Conservation (phyloP, 2,888 invertebrate species). For the Leucania comma region DNA sequence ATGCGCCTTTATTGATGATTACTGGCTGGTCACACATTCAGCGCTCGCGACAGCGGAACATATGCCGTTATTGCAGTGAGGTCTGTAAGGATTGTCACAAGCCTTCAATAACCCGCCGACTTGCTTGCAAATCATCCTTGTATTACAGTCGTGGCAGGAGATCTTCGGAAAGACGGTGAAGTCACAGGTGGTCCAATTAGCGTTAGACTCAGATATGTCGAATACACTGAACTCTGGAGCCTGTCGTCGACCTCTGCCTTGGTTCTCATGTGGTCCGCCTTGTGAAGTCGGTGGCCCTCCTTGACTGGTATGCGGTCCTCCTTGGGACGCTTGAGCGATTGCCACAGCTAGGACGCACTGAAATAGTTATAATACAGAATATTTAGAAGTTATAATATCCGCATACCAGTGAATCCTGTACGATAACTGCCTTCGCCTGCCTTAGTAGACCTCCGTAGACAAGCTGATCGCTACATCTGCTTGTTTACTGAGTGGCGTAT, state of each 20-base stretch:
- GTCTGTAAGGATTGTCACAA: slow-evolving; percentile 70
- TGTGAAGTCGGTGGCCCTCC: slow-evolving; percentile 30
- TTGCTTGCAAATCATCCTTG: slow-evolving; percentile 77
- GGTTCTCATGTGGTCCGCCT: slow-evolving; percentile 51
- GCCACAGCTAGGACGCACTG: slow-evolving; percentile 46
- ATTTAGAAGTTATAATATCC: not conserved
- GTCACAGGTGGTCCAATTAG: slow-evolving; percentile 73
- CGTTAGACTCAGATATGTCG: slow-evolving; percentile 35
- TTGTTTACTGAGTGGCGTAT: too few species aligned
- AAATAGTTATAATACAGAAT: slow-evolving; percentile 9
- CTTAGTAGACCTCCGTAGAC: too few species aligned
- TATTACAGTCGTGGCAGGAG: slow-evolving; percentile 77
- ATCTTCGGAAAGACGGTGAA: slow-evolving; percentile 61
- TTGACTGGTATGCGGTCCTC: slow-evolving; percentile 43
- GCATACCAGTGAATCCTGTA: not conserved
- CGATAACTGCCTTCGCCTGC: too few species aligned
- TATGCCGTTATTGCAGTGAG: slow-evolving; percentile 78
- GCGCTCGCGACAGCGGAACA: slow-evolving; percentile 74
- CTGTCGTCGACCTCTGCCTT: slow-evolving; percentile 45
- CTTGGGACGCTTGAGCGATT: slow-evolving; percentile 40
- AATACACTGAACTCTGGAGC: slow-evolving; percentile 18
- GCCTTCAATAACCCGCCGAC: slow-evolving; percentile 73
- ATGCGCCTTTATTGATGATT: not conserved
- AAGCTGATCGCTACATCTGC: too few species aligned
- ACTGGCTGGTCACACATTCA: slow-evolving; percentile 61